Base-by-base conservation (phyloP, 1,140 invertebrate genomes). In the Lordiphosa stackelbergi region DNA sequence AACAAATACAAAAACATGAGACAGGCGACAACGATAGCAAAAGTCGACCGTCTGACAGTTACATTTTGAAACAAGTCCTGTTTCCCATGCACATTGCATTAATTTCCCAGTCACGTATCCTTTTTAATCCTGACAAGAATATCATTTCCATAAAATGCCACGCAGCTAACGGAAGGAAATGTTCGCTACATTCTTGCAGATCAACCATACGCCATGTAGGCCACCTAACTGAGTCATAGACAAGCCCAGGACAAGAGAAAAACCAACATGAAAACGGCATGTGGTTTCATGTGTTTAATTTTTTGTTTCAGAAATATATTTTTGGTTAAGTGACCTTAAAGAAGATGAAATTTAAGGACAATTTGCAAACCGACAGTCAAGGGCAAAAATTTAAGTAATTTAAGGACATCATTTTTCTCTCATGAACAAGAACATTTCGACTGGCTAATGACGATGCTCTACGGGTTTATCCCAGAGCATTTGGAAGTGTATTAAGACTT, bases 61-160 rank as follows among this genome's bases (percentile, higher is more conserved):
- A 47, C 31, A 54, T 48, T 49, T 49, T 22, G 54, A 46, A 22
- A 37, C 42, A 40, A 46, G 53, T 53, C 51, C 54, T 55, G 59
- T 55, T 46, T 66, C 59, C 49, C 55, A 49, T 66, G 61, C 61
- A 79, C 75, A 72, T 65, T 66, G 57, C 65, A 74, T 68, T 83
- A 58, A 70, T 69, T 83, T 85, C 81, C 83, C 42, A 75, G 70
- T 85, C 83, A 85, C 83, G 83, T 85, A 69, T 74, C 63, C 75
- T 83, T 85, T 85, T 85, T 85, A 85, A 85, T 85, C 83, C 83
- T 85, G 83, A 85, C 83, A 85, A 85, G 83, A 85, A 85, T 85
- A 85, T 85, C 78, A 81, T 85, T 83, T 85, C 83, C 83, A 85
- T 85, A 78, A 85, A 85, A 85, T 31, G 52, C 53, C 35, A 70